Percentiles rank a stretch among this genome's conserved stretches.
Conservation (phyloP, 2,888 invertebrate genomes). For the Globia sparganii region DNA sequence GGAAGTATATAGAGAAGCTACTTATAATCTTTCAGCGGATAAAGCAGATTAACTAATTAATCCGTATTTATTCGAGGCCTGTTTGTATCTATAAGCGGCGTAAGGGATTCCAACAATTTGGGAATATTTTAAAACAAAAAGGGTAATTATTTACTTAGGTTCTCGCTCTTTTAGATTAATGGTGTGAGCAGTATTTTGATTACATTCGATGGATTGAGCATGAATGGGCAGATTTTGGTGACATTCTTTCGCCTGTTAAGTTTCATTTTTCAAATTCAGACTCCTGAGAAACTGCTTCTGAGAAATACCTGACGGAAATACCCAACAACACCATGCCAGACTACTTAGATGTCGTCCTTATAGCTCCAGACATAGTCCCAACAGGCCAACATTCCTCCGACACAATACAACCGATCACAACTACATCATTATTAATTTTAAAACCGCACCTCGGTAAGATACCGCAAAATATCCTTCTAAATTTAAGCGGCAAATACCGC, state of each 20-base stretch:
- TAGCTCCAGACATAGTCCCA: too few species aligned
- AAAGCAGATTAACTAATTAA: conserved; percentile 47
- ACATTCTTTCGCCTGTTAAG: too few species aligned
- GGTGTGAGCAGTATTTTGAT: conserved; percentile 32
- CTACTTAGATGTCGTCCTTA: not conserved
- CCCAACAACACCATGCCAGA: not conserved
- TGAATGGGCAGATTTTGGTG: too few species aligned
- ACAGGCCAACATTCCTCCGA: not conserved
- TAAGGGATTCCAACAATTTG: conserved; percentile 37
- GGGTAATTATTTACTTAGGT: conserved; percentile 43
- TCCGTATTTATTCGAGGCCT: conserved; percentile 42
- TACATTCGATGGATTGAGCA: not conserved
- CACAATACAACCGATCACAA: conserved; percentile 23
- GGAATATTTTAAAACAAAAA: conserved; percentile 52
- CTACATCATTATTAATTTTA: conserved; percentile 67
- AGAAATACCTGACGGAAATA: not conserved
- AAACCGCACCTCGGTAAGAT: conserved; percentile 61
- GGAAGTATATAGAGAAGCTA: conserved; percentile 15
- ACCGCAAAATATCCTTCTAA: conserved; percentile 65
- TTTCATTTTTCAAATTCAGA: not conserved
- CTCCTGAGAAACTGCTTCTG: not conserved
- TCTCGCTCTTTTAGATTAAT: conserved; percentile 20
- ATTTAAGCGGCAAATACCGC: conserved; percentile 66
- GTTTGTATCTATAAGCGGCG: conserved; percentile 27
- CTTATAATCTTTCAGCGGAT: conserved; percentile 26